A percentile compares a stretch with the other conserved stretches of the same genome.
Evolutionary conservation across 2,888 invertebrate species (phyloP).

Genomic region (Polydrusus tereticollis): DNA sequence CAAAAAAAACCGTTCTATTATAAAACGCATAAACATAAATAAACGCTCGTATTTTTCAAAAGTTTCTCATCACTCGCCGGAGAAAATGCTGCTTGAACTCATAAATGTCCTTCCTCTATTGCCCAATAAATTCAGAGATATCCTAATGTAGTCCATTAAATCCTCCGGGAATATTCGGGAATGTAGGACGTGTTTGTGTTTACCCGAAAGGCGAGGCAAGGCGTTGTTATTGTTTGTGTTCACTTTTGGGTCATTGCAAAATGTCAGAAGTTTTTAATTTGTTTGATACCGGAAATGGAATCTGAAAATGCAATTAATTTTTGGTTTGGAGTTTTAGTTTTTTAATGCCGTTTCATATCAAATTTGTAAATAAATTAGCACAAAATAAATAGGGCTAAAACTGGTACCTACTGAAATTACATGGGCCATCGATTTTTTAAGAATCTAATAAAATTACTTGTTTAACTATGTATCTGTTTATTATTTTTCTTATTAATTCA

Average conservation of each 20-base stretch:
- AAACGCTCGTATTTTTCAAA: conserved; percentile 2
- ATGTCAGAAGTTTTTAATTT: conserved; percentile 31
- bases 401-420: no score
- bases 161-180: conserved; percentile 37
- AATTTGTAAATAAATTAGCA: background rate
- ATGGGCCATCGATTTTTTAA: no score
- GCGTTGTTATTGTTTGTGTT: conserved; percentile 37
- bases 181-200: conserved; percentile 42
- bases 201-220: conserved; percentile 29
- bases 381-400: background rate
- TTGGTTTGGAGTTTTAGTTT: background rate
- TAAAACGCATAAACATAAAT: conserved; percentile 5
- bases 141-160: conserved; percentile 45
- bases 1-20: background rate
- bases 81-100: conserved; percentile 15
- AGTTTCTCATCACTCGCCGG: conserved; percentile 4
- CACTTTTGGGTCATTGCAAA: conserved; percentile 31
- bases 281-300: conserved; percentile 25
- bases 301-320: conserved; percentile 26
- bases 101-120: conserved; percentile 35
- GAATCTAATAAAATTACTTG: no score
- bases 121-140: conserved; percentile 41
- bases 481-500: no score
- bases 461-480: no score
- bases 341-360: background rate